phyloP scores from a whole-genome alignment of 2,113 vertebrate genomes.

The Callipepla squamata region DNA sequence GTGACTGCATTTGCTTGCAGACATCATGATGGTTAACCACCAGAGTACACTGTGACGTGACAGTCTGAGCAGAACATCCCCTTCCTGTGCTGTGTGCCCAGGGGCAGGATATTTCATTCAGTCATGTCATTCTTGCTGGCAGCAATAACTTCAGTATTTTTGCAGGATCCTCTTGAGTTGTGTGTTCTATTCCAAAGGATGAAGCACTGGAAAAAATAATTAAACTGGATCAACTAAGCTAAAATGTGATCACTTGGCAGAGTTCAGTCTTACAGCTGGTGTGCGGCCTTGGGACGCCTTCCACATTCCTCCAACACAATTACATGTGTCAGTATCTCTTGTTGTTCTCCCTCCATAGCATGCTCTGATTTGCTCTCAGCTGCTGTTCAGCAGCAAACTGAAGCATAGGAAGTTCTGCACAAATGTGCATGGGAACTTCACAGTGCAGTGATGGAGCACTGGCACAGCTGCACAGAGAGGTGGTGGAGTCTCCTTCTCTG shows the following conservation, averaged over 20 bases:
- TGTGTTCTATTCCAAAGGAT: not conserved
- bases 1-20: not conserved
- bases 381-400: not conserved
- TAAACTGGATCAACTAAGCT: not conserved
- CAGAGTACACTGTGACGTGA: not conserved
- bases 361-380: not conserved
- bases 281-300: not conserved
- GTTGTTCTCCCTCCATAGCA: not conserved
- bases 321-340: fast-evolving
- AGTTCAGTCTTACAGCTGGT: not conserved
- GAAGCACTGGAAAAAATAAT: not conserved
- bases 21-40: not conserved
- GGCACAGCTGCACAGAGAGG: no score
- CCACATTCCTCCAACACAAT: not conserved
- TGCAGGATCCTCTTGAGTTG: not conserved
- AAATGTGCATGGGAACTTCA: no score
- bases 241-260: not conserved
- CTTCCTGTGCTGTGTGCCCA: not conserved
- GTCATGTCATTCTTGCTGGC: not conserved
- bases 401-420: no score
- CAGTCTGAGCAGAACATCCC: not conserved
- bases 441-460: no score
- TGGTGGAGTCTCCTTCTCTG: no score
- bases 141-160: not conserved
- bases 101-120: not conserved